Base-by-base conservation (phyloP, 2,888 invertebrate genomes). In the Apamea anceps region DNA sequence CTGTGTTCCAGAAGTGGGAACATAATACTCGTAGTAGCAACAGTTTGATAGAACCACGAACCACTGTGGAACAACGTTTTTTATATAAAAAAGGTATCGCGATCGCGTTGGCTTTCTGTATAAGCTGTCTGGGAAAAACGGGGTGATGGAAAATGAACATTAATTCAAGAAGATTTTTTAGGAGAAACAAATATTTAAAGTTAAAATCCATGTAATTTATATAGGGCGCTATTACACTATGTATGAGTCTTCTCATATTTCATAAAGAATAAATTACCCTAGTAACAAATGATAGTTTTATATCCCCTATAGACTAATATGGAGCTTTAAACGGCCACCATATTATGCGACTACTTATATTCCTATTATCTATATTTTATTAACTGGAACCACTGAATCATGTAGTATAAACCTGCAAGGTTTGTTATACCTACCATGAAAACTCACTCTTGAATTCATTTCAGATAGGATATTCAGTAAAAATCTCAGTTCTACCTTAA, bases 371-470 rank as follows among this genome's bases (percentile, higher is more conserved):
- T 15, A 18, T 74, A 18, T 62, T 72, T 79, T 51, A 82, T 72
- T 51, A 62, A 73, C 28, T 66, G 65, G 21, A 45, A 66, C 25
- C 25, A 28, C n/a, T 25, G 28, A 79, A 42, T 25, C 6, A 15
- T 77, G 21, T 37, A 77, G 37, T 21, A 48, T 48, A 48, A 51
- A 13, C 6, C 12, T n/a, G 1, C 28, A 13, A 25, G 18, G n/a
- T 13, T 66, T 13, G n/a, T 12, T 18, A 25, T 21, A 13, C 18
- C 12, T 75, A 79, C 80, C 54, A 18, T 32, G 18, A 42, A 54
- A 79, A 65, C 79, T 77, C 79, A 42, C 77, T 51, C 18, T 25
- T 5, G 25, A 78, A 65, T 51, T 63, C 77, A 54, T 28, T 77
- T 63, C 25, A 51, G 6, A 32, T 18, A 25, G 25, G 6, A 7